A percentile compares a stretch with the other conserved stretches of the same genome.
Evolutionary conservation across 2,797 vertebrate species (phyloP).

Genomic region (Aplochiton taeniatus): DNA sequence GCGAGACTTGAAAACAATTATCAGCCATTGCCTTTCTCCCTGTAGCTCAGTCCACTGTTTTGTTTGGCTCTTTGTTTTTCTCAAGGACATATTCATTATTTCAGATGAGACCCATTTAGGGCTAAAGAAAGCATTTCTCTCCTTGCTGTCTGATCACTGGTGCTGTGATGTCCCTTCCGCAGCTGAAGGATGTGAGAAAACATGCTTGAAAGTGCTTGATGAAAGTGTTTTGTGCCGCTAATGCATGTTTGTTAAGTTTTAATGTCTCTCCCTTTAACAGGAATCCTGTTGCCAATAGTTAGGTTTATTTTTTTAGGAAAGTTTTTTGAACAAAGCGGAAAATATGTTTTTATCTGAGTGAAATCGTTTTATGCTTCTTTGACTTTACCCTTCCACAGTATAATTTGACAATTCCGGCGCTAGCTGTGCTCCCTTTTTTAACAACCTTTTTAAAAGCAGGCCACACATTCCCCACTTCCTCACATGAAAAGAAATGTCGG

Average conservation of each 20-base stretch:
- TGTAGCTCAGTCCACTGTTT: constrained; percentile 68
- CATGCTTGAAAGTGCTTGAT: constrained; percentile 70
- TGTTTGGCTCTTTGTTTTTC: constrained; percentile 78
- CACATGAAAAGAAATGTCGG: constrained; percentile 32
- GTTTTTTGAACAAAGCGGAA: constrained; percentile 30
- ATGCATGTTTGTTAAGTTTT: constrained; percentile 74
- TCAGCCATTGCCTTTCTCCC: constrained; percentile 71
- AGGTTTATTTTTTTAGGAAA: constrained; percentile 29
- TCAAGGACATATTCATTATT: constrained; percentile 87
- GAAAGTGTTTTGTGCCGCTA: constrained; percentile 70
- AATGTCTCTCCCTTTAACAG: constrained; percentile 63
- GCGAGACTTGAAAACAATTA: constrained; percentile 81
- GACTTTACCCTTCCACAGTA: constrained; percentile 27
- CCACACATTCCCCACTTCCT: constrained; percentile 35
- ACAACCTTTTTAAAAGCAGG: constrained; percentile 49
- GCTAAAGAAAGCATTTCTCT: constrained; percentile 76
- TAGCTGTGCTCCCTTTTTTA: constrained; percentile 22
- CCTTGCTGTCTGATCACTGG: constrained; percentile 68
- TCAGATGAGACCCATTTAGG: constrained; percentile 81
- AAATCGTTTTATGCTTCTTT: constrained; percentile 25
- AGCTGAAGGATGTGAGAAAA: constrained; percentile 69
- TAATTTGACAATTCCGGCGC: background rate
- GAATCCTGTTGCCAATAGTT: constrained; percentile 23
- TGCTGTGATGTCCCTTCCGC: constrained; percentile 71
- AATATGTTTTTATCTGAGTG: constrained; percentile 23